A percentile compares a stretch with the other conserved stretches of the same genome.
Conservation (phyloP, 2,113 vertebrate genomes). For the Aegithalos caudatus region DNA sequence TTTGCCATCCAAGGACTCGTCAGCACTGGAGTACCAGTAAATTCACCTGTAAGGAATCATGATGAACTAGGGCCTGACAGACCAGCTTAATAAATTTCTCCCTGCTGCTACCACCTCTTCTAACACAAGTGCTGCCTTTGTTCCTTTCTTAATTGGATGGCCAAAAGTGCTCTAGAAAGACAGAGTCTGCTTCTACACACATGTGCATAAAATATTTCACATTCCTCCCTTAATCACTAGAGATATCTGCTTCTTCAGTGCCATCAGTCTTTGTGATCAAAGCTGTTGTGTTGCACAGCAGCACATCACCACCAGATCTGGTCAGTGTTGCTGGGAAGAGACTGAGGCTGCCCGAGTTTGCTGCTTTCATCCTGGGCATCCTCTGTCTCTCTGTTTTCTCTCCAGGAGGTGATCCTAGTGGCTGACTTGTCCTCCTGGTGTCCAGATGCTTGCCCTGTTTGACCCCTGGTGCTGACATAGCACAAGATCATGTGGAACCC, state of each 20-base stretch:
- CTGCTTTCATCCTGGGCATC: background rate
- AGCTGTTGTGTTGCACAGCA: background rate
- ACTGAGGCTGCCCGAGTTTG: background rate
- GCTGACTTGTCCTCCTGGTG: background rate
- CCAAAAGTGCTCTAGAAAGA: background rate
- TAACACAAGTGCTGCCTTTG: background rate
- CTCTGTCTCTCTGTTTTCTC: background rate
- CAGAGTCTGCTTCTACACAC: background rate
- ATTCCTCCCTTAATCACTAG: background rate
- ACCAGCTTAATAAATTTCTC: background rate
- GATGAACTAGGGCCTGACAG: background rate
- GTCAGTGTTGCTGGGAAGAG: background rate
- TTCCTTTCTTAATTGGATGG: background rate
- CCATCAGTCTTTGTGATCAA: background rate
- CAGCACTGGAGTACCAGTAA: background rate
- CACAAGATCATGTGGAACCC: background rate
- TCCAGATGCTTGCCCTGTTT: background rate
- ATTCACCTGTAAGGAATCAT: background rate
- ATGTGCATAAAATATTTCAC: background rate
- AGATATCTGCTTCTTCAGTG: background rate
- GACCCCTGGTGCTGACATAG: background rate
- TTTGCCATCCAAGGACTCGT: background rate
- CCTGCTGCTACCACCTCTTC: background rate
- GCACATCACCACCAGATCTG: background rate
- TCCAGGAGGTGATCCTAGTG: background rate